These are phyloP conservation scores for Alectura lathami DNA, from an alignment of 2,113 vertebrate genomes.

Conservation along the genomic window DNA sequence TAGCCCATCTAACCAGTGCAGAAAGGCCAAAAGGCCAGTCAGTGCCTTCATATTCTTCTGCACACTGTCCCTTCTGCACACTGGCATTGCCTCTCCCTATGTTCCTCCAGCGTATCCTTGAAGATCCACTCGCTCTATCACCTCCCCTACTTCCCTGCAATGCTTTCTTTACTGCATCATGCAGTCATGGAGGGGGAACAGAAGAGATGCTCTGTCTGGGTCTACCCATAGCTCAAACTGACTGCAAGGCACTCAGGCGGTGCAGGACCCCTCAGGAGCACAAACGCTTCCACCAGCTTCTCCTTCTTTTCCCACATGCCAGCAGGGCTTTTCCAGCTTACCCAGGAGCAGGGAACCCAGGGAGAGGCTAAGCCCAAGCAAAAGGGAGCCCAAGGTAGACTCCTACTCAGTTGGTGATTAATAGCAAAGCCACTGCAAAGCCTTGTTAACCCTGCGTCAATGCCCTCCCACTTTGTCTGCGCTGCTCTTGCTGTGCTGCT, in stretches of 20 bases:
- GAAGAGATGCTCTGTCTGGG: neutral
- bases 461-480: neutral
- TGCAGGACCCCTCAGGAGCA: neutral
- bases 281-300: neutral
- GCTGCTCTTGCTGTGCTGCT: neutral
- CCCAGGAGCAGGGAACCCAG: neutral
- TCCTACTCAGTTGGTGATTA: neutral
- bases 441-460: neutral
- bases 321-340: neutral
- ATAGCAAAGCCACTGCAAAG: neutral
- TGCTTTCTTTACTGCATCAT: neutral
- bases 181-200: neutral
- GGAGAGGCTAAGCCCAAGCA: neutral
- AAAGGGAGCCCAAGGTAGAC: neutral
- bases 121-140: neutral
- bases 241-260: neutral
- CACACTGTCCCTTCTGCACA: neutral
- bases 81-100: neutral
- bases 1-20: constrained; percentile 80
- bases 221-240: neutral
- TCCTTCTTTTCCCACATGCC: neutral
- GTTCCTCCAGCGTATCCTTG: neutral
- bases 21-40: constrained; percentile 7
- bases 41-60: neutral
- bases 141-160: neutral